Base-by-base conservation (phyloP, 2,888 invertebrate genomes). In the Rapana venosa region DNA sequence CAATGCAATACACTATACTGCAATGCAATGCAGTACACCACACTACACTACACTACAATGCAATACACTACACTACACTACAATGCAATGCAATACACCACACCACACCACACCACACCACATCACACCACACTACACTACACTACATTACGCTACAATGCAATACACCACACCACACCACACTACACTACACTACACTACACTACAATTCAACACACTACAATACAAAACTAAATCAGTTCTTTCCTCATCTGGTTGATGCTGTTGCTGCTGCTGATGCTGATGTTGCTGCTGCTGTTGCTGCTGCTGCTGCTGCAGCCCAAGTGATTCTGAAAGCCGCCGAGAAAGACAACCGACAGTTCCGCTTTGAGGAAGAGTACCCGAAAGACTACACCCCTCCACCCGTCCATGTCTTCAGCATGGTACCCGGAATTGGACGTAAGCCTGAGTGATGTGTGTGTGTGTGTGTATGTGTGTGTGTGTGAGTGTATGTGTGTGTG, bases 361-460 rank as follows among this genome's bases (percentile, higher is more conserved):
- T 89, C 36, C 89, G 89, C 20, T 89, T 89, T 74, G 89, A 89
- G 56, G 89, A 89, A 56, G 89, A 89, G 47, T 74, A 89, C 77
- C 89, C 89, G 20, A 84, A 84, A 32, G 88, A 88, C 83, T 88
- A 88, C 70, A 88, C 88, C 83, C 89, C 89, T 17, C 89, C 89
- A 0, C 85, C 89, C 15, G 89, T 89, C 22, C 30, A 89, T 8
- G 89, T 85, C 74, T 89, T 89, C 85, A 89, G 85, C 56, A 89
- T 74, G 89, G 61, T 89, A 26, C 89, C 89, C 22, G 89, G 89
- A 4, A 89, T 89, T n/a, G 70, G 56, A 17, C 85, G 89, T 89
- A 22, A 89, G 89, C 47, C 5, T 83, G 35, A n/a, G 74, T 30
- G 74, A 20, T 79, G 1, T 35, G 79, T 8, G 79, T 35, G 35